Conservation (phyloP, 2,888 invertebrate genomes). For the Xestia ashworthii region DNA sequence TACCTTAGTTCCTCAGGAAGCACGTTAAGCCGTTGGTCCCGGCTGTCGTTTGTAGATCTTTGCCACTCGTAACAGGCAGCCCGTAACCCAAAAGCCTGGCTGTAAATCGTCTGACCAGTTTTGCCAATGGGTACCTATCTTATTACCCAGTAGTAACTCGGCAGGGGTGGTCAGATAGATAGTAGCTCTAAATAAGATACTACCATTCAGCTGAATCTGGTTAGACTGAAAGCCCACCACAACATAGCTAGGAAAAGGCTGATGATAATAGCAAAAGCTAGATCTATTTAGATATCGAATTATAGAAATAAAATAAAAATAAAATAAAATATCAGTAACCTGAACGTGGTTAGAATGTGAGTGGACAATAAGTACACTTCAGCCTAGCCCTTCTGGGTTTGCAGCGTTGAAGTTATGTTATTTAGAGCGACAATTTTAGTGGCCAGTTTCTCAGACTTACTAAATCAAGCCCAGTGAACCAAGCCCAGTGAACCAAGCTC, state of each 20-base stretch:
- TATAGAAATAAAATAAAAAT: too few relatives aligned
- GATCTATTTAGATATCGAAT: too few relatives aligned
- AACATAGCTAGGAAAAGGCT: neutral
- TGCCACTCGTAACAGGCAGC: neutral
- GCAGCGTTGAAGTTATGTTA: neutral
- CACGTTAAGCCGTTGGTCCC: neutral
- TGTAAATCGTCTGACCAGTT: neutral
- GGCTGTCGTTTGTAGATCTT: neutral
- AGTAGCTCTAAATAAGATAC: neutral
- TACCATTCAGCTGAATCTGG: neutral
- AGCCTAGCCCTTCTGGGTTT: neutral
- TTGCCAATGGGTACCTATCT: neutral
- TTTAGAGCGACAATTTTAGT: neutral
- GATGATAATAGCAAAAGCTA: neutral
- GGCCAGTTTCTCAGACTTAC: neutral
- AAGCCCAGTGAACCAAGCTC: constrained; percentile 1
- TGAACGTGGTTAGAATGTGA: neutral
- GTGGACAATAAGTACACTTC: neutral
- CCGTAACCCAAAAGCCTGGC: neutral
- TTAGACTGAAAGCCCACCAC: neutral
- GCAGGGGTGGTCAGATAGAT: neutral
- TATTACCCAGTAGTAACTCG: neutral
- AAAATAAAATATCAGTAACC: too few relatives aligned
- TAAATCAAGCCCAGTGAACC: constrained; percentile 25
- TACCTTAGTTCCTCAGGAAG: too few relatives aligned